Conservation (phyloP, 2,113 vertebrate genomes). For the Larimichthys polyactis region DNA sequence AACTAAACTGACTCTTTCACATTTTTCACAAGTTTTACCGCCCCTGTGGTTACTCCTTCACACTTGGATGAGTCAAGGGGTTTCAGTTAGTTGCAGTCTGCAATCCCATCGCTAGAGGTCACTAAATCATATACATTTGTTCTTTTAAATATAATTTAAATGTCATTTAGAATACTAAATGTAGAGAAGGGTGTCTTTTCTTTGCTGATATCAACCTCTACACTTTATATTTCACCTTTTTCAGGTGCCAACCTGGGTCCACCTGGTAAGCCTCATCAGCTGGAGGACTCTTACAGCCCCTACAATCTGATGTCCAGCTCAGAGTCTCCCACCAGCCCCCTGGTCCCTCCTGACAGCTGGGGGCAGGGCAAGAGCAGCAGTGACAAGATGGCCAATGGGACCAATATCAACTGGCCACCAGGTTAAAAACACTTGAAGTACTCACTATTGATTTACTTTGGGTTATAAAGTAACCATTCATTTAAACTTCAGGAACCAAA, state of each 20-base stretch:
- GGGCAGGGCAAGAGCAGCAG: conserved; percentile 93
- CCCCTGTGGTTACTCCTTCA: too few species aligned
- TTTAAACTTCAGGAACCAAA: neutral
- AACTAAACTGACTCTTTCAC: too few species aligned
- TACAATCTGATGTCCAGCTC: conserved; percentile 92
- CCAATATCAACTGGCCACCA: conserved; percentile 97
- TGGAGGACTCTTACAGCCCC: conserved; percentile 93
- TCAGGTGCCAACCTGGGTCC: conserved; percentile 92
- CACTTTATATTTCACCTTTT: neutral
- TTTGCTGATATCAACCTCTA: neutral
- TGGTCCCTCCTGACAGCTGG: conserved; percentile 93
- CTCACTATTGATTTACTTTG: neutral
- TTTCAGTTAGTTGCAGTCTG: too few species aligned
- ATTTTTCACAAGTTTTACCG: too few species aligned
- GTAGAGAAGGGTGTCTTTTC: neutral
- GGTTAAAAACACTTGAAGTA: conserved; percentile 75
- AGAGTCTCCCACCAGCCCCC: conserved; percentile 91
- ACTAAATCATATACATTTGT: too few species aligned
- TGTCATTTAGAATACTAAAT: neutral
- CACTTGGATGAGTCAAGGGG: too few species aligned
- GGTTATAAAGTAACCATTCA: neutral
- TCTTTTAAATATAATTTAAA: neutral
- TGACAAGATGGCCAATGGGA: conserved; percentile 96
- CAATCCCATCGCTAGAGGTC: too few species aligned
- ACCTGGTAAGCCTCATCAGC: conserved; percentile 90